Conservation (phyloP, 1,140 invertebrate genomes). For the Psix sp. region DNA sequence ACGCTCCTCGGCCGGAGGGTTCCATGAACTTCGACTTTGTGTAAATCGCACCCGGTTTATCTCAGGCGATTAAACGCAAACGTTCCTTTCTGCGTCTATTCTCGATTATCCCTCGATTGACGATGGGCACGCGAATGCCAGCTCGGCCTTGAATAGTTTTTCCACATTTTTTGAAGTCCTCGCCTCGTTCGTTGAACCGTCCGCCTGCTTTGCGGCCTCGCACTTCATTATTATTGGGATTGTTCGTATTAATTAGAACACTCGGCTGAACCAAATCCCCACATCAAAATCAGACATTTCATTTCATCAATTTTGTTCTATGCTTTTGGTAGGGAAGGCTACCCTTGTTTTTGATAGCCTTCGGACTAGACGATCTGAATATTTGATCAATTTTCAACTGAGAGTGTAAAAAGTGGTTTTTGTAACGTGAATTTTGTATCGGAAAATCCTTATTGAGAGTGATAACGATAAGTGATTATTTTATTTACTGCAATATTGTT, state of each 20-base stretch:
- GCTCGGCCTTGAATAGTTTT: constrained; percentile 42
- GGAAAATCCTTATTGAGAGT: too few species aligned
- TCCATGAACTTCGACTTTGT: constrained; percentile 36
- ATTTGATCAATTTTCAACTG: too few species aligned
- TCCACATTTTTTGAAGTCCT: constrained; percentile 36
- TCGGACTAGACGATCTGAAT: too few species aligned
- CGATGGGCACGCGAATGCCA: constrained; percentile 37
- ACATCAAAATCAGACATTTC: too few species aligned
- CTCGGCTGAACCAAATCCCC: constrained; percentile 26
- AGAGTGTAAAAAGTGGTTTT: too few species aligned
- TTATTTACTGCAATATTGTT: too few species aligned
- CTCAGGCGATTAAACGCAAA: constrained; percentile 8
- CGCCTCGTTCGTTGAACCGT: constrained; percentile 28
- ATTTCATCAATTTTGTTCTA: too few species aligned
- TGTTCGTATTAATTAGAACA: constrained; percentile 23
- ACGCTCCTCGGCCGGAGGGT: constrained; percentile 25
- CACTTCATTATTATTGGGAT: constrained; percentile 10
- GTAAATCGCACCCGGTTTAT: constrained; percentile 41
- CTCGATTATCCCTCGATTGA: constrained; percentile 32
- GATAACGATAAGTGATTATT: too few species aligned
- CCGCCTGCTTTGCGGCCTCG: background rate
- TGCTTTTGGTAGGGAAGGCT: too few species aligned
- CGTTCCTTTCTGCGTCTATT: constrained; percentile 24
- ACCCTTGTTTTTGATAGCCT: too few species aligned
- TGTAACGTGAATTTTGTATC: too few species aligned